Evolutionary conservation across 1,140 invertebrate genomes (phyloP), one percentile per base, ranked within the genome.

Genomic region (Aphelenchoides fujianensis): DNA sequence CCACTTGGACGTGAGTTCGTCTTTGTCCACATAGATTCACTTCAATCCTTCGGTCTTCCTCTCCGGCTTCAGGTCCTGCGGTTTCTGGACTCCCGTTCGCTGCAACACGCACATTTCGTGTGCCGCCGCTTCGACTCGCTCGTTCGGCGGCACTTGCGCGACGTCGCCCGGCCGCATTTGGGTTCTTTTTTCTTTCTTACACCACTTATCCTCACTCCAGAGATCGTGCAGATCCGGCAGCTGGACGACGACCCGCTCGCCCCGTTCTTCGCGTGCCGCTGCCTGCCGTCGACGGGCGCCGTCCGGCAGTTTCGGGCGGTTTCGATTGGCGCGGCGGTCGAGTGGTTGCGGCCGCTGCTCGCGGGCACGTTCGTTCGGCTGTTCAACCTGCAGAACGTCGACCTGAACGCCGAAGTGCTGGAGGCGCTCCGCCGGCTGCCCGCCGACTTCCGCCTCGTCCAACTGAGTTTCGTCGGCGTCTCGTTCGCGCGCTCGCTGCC

Each of bases 391-490:
- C 55, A 59, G 34, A 59, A 59, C 19, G 12, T 59, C 27, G 19
- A 59, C 19, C 7, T 59, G 5, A 59, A 5, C 7, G 5, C 5
- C 55, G 5, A 59, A 59, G 19, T 19, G 34, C 19, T 59, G 5
- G 19, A 59, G 5, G 55, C 55, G 7, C 23, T 59, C 12, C 12
- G 5, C 7, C 5, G 23, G 34, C 5, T 59, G 34, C 5, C 34
- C 19, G 34, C 34, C 55, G 5, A 59, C 34, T 59, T 59, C 34
- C 5, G 19, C 23, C 34, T 59, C 28, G 19, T 59, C 55, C 19
- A 59, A 19, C 23, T 59, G 55, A 59, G 55, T 19, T 32, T 59
- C 34, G 55, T 59, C 23, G 55, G 55, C 23, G 55, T 59, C 23
- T 59, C 55, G 19, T 7, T 59, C 12, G 5, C 5, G 27, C 12